Conservation (phyloP, 2,888 invertebrate species). For the Oligia latruncula region DNA sequence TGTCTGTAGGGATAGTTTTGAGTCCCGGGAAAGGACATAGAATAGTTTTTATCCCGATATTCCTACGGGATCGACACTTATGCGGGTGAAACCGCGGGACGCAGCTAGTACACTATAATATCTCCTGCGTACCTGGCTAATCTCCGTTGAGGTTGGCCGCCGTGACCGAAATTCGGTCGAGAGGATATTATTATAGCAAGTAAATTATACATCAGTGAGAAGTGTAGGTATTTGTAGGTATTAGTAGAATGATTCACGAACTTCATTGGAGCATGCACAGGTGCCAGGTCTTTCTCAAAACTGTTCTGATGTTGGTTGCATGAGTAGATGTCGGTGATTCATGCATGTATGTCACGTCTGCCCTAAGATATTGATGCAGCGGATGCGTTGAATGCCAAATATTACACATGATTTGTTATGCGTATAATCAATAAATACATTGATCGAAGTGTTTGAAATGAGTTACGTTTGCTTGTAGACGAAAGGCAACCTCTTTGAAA, state of each 20-base stretch:
- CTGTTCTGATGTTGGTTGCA: neutral
- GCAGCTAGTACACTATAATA: neutral
- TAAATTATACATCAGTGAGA: neutral
- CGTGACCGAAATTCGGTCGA: neutral
- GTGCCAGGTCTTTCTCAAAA: conserved; percentile 37
- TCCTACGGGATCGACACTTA: no score
- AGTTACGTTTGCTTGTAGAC: neutral
- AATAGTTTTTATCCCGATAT: no score
- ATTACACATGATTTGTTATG: conserved; percentile 19
- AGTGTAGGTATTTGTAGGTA: neutral
- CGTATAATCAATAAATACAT: neutral
- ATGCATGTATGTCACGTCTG: conserved; percentile 24
- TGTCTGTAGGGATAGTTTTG: no score
- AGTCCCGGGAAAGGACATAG: no score
- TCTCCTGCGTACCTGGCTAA: neutral
- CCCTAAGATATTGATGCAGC: conserved; percentile 33
- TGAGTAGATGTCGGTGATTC: conserved; percentile 12
- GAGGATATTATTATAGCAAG: neutral
- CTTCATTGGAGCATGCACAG: neutral
- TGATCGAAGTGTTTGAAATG: neutral
- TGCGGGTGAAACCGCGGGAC: no score
- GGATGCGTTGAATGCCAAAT: conserved; percentile 30
- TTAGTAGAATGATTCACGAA: conserved; percentile 32
- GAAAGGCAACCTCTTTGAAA: neutral
- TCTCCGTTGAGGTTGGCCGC: neutral